Evolutionary conservation across 1,140 invertebrate species (phyloP).

Genomic region (Teleogryllus occipitalis): DNA sequence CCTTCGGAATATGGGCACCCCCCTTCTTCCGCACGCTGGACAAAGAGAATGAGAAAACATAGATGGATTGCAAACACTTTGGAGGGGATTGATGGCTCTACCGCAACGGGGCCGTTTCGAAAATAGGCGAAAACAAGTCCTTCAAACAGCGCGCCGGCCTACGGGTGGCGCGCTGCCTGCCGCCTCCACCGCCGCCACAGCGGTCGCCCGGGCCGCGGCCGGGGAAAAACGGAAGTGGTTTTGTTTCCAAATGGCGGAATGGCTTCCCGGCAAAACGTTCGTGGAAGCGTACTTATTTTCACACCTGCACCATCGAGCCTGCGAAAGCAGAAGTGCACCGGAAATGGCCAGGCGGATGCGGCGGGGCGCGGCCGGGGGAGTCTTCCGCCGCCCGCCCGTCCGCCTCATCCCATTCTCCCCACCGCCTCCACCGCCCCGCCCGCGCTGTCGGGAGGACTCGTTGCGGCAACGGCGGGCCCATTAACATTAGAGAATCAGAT

Average conservation of each 20-base stretch:
- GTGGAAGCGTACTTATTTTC: conserved; percentile 1
- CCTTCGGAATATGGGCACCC: background rate
- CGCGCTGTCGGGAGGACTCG: background rate
- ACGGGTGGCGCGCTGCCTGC: background rate
- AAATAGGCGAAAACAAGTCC: conserved; percentile 1
- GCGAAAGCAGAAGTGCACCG: conserved; percentile 2
- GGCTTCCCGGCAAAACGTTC: background rate
- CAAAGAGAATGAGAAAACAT: conserved; percentile 5
- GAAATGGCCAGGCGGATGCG: background rate
- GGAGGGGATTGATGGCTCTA: background rate
- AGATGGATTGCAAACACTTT: background rate
- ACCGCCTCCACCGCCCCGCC: background rate
- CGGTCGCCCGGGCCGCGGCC: too few species aligned
- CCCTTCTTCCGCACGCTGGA: background rate
- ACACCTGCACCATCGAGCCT: background rate
- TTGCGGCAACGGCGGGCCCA: background rate
- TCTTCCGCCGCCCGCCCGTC: background rate
- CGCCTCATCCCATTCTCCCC: background rate
- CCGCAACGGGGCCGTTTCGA: background rate
- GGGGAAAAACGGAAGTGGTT: background rate
- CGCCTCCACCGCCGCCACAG: background rate
- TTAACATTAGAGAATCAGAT: conserved; percentile 1
- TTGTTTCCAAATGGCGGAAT: background rate
- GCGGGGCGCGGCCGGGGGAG: background rate
- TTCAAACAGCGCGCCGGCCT: background rate